Conservation (phyloP, 2,888 invertebrate species). For the Escarpia spicata region DNA sequence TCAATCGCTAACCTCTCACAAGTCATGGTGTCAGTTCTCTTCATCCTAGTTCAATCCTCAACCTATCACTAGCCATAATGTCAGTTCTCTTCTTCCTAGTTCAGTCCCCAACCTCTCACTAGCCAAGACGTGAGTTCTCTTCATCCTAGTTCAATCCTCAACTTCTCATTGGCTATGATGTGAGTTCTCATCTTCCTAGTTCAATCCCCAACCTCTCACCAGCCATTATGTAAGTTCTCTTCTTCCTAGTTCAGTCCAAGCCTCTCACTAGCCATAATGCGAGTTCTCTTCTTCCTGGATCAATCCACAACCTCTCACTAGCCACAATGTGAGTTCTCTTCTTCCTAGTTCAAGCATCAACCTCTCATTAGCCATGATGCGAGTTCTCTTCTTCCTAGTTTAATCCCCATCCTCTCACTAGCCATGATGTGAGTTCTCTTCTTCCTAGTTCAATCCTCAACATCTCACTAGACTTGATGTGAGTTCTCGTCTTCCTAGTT, state of each 20-base stretch:
- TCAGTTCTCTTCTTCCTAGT: slow-evolving; percentile 62
- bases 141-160: slow-evolving; percentile 59
- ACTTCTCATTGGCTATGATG: too few relatives aligned
- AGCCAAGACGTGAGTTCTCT: slow-evolving; percentile 57
- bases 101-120: too few relatives aligned
- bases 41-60: slow-evolving; percentile 69
- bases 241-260: slow-evolving; percentile 59
- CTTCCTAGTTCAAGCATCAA: slow-evolving; percentile 69
- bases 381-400: slow-evolving; percentile 74
- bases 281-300: slow-evolving; percentile 66
- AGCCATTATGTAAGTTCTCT: slow-evolving; percentile 57
- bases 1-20: slow-evolving; percentile 75
- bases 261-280: too few relatives aligned
- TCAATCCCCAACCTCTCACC: too few relatives aligned
- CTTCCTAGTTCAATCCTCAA: slow-evolving; percentile 69
- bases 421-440: slow-evolving; percentile 67
- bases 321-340: slow-evolving; percentile 67
- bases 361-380: too few relatives aligned
- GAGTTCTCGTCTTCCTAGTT: slow-evolving; percentile 74
- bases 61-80: slow-evolving; percentile 76
- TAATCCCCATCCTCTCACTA: too few relatives aligned
- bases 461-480: too few relatives aligned
- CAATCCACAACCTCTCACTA: too few relatives aligned
- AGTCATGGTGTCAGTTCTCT: slow-evolving; percentile 73
- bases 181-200: slow-evolving; percentile 66